These are phyloP conservation scores for Anguilla obscura DNA, from an alignment of 2,797 vertebrate species.

Conservation along the genomic window DNA sequence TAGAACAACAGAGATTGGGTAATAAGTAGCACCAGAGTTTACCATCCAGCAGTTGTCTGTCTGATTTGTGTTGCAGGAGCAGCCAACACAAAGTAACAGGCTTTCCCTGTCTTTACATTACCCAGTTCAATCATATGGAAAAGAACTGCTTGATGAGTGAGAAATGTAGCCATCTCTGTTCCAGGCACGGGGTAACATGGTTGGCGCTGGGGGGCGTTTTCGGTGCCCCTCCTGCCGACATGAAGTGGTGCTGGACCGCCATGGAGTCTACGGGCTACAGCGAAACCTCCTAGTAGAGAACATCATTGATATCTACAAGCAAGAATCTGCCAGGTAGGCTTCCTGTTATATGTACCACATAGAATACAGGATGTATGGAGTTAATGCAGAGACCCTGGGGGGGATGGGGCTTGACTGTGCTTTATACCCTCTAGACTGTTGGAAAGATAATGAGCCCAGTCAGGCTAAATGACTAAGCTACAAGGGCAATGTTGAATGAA, in stretches of 20 bases:
- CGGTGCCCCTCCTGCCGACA: conserved; percentile 76
- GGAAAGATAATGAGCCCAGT: not conserved
- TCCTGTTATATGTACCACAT: not conserved
- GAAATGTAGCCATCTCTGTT: conserved; percentile 69
- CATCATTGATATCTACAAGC: conserved; percentile 80
- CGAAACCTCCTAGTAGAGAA: conserved; percentile 81
- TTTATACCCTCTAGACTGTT: not conserved
- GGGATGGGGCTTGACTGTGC: not conserved
- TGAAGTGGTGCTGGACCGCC: conserved; percentile 78
- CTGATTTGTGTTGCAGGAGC: not conserved
- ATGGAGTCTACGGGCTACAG: conserved; percentile 77
- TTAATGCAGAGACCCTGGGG: not conserved
- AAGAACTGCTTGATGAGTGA: conserved; percentile 49
- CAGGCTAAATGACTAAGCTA: not conserved
- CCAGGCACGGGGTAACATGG: conserved; percentile 70
- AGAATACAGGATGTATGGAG: not conserved
- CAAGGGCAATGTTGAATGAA: not conserved
- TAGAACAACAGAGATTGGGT: not conserved
- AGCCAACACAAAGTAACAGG: not conserved
- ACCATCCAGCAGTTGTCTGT: not conserved
- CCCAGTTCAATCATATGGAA: not conserved
- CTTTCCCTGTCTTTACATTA: not conserved
- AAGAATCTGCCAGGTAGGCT: conserved; percentile 65
- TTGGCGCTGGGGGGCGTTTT: conserved; percentile 75
- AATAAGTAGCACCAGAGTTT: not conserved